These are phyloP conservation scores for Chelon auratus DNA, from an alignment of 2,797 vertebrate species.

Conservation along the genomic window DNA sequence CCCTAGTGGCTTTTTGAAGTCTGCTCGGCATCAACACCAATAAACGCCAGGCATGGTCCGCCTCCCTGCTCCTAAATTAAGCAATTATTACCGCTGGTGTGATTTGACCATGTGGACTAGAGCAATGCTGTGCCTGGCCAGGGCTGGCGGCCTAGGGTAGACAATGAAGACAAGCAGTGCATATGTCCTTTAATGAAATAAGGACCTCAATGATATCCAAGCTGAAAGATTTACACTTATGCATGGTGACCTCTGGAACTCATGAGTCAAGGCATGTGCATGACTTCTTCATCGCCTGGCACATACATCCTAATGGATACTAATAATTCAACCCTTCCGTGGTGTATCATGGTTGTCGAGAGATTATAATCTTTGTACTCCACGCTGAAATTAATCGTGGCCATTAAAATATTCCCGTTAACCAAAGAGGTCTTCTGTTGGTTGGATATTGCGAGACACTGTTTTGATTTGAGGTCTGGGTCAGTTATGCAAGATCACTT, in stretches of 20 bases:
- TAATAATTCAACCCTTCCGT: constrained; percentile 16
- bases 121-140: constrained; percentile 46
- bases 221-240: constrained; percentile 69
- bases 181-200: constrained; percentile 69
- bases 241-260: constrained; percentile 56
- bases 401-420: constrained; percentile 18
- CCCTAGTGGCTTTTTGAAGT: constrained; percentile 81
- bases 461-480: constrained; percentile 24
- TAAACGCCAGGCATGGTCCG: constrained; percentile 73
- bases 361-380: constrained; percentile 16
- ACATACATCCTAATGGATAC: constrained; percentile 33
- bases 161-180: constrained; percentile 43
- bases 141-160: constrained; percentile 44
- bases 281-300: constrained; percentile 42
- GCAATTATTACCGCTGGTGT: constrained; percentile 79
- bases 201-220: constrained; percentile 58
- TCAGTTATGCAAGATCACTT: constrained; percentile 35
- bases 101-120: constrained; percentile 66
- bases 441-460: constrained; percentile 15
- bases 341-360: not conserved
- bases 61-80: constrained; percentile 81
- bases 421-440: constrained; percentile 9
- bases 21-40: constrained; percentile 80
- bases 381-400: constrained; percentile 23
- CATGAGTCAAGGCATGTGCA: constrained; percentile 39